Conservation (phyloP, 2,797 vertebrate genomes). For the Falco novaeseelandiae region DNA sequence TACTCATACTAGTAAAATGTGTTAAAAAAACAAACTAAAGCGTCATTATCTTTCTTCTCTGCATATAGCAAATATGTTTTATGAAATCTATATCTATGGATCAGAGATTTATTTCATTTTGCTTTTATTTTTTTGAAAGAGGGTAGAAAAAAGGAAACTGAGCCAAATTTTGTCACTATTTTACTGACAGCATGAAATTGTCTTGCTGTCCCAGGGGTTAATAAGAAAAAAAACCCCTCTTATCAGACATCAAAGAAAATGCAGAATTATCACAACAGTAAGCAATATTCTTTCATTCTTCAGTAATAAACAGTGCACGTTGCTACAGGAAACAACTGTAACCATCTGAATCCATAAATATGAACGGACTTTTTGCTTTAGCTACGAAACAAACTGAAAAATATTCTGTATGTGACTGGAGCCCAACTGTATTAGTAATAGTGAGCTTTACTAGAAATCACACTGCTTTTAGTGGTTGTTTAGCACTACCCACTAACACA, state of each 20-base stretch:
- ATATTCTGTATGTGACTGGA: not conserved
- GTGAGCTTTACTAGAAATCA: not conserved
- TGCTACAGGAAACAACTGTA: constrained; percentile 57
- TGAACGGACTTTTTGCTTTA: constrained; percentile 13
- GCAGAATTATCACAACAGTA: constrained; percentile 48
- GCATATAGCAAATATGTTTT: not conserved
- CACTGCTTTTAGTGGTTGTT: not conserved
- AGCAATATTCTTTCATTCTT: constrained; percentile 51
- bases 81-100: constrained; percentile 29
- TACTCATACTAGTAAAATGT: not conserved
- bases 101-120: constrained; percentile 5
- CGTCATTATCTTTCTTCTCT: not conserved
- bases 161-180: not conserved
- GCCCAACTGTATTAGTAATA: not conserved
- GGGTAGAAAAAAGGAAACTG: not conserved
- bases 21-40: not conserved
- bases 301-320: constrained; percentile 21
- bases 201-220: constrained; percentile 48
- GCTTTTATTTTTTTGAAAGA: not conserved
- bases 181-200: constrained; percentile 30
- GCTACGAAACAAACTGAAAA: constrained; percentile 11
- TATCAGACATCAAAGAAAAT: constrained; percentile 61
- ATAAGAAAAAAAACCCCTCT: constrained; percentile 39
- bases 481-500: not conserved
- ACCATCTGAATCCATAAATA: constrained; percentile 39